Evolutionary conservation across 2,888 invertebrate species (phyloP), one percentile per base, ranked within the genome.

Genomic region (Sericinus montela): DNA sequence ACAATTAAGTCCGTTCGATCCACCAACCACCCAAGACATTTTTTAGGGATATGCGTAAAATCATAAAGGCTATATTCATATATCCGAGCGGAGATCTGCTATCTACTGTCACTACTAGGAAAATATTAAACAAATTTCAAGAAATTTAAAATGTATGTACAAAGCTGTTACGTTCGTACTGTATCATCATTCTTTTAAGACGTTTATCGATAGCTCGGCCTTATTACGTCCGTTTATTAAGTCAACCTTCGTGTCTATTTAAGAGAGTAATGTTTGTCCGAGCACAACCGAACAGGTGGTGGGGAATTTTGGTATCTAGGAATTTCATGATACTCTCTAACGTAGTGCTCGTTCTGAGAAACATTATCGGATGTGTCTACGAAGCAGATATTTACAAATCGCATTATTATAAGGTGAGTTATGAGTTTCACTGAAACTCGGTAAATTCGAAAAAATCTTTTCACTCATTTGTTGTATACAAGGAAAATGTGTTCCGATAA

Each of bases 291-390:
- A 2, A 13, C 23, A 30, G 14, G 43, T 44, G 5, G 36, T 32
- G 41, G 35, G 51, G 42, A 42, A 48, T 46, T 48, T 56, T 48
- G 45, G 40, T 23, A 43, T 48, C 40, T 41, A 34, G 35, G 43
- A 36, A 52, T 51, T 43, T 53, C 48, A 40, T 51, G 51, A 53
- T 51, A 23, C 49, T 48, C 30, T 47, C 35, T 41, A 49, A 45
- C 48, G 41, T 53, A 19, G 19, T 43, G 16, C 19, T 14, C 23
- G 28, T 16, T 57, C 59, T 52, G 3, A 40, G 57, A 59, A 59
- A 36, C 35, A 19, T 34, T 39, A 8, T n/a, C 15, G 45, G 40
- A 2, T 5, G 19, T 29, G 19, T 29, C n/a, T n/a, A 4, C 3
- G 29, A 29, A 29, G 5, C 19, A 29, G 15, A 49, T 49, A 41